Conservation (phyloP, 2,797 vertebrate genomes). For the Karalla daura region DNA sequence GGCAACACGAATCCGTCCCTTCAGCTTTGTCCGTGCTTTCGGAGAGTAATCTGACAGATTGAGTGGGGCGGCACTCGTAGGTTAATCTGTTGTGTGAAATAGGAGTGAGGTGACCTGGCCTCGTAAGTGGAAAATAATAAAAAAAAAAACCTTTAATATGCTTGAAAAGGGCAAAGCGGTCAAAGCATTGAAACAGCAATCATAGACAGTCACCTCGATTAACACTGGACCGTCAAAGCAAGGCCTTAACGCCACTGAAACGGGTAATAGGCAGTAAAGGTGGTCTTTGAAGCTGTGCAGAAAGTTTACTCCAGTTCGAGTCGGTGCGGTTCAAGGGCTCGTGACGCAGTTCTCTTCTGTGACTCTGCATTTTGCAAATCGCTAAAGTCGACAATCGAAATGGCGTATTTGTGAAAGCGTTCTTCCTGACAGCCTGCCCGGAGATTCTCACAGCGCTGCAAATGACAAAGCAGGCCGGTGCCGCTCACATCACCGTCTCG, state of each 20-base stretch:
- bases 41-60: constrained; percentile 17
- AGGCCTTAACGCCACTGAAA: constrained; percentile 3
- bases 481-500: too few relatives aligned
- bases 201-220: constrained; percentile 6
- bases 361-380: too few relatives aligned
- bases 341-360: too few relatives aligned
- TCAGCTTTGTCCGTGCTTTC: neutral
- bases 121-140: too few relatives aligned
- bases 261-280: neutral
- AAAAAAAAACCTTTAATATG: neutral
- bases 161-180: constrained; percentile 4
- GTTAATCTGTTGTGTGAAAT: neutral
- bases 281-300: neutral
- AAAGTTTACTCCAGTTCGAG: neutral
- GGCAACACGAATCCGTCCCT: neutral
- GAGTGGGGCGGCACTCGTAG: neutral
- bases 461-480: too few relatives aligned
- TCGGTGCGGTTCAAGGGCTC: too few relatives aligned
- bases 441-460: too few relatives aligned
- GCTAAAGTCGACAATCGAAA: too few relatives aligned
- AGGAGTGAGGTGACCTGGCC: constrained; percentile 13
- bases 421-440: too few relatives aligned
- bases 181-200: constrained; percentile 28
- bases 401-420: too few relatives aligned
- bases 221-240: neutral